phyloP scores from a whole-genome alignment of 2,888 invertebrate genomes.

The Ichneumoninae sp. region DNA sequence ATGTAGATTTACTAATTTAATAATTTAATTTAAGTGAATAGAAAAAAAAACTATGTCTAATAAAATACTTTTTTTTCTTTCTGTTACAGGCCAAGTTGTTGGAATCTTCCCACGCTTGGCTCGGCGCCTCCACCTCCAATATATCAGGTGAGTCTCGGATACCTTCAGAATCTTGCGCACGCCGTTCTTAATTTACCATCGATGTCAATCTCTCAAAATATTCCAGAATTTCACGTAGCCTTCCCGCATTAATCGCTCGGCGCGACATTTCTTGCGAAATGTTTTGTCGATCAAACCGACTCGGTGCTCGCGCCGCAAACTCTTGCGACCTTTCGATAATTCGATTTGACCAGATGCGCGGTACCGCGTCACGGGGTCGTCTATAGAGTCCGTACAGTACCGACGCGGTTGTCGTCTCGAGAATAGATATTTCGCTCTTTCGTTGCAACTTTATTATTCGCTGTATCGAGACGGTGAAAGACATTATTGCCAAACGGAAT shows the following conservation, averaged over 20 bases:
- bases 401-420: slow-evolving; percentile 46
- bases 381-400: slow-evolving; percentile 5
- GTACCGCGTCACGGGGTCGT: slow-evolving; percentile 27
- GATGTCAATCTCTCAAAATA: slow-evolving; percentile 54
- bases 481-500: slow-evolving; percentile 53
- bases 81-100: slow-evolving; percentile 94
- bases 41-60: slow-evolving; percentile 29
- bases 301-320: background rate
- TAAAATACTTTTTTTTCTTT: slow-evolving; percentile 75
- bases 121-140: slow-evolving; percentile 94
- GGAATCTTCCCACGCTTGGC: slow-evolving; percentile 96
- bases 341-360: slow-evolving; percentile 37
- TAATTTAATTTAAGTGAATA: background rate
- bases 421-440: slow-evolving; percentile 48
- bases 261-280: slow-evolving; percentile 30
- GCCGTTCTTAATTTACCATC: background rate
- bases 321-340: slow-evolving; percentile 57
- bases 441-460: slow-evolving; percentile 51
- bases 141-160: slow-evolving; percentile 92
- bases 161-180: slow-evolving; percentile 28
- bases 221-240: slow-evolving; percentile 51
- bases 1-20: background rate
- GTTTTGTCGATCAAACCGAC: background rate
- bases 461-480: slow-evolving; percentile 38
- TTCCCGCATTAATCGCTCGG: background rate